phyloP scores from a whole-genome alignment of 2,797 vertebrate species.

The Dendrocincla fuliginosa region DNA sequence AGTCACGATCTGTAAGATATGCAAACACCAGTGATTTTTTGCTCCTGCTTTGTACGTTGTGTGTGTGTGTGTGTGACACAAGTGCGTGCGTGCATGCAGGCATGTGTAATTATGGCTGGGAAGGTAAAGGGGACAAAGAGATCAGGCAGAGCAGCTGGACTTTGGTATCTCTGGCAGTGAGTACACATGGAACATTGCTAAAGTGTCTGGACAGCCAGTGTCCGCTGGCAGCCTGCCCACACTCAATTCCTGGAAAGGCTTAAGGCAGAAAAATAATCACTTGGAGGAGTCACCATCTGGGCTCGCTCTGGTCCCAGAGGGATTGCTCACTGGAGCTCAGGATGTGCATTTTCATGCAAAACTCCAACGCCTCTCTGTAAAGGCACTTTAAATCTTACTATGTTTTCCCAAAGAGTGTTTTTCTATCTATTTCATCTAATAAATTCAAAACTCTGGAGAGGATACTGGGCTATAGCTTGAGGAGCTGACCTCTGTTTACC shows the following conservation, averaged over 20 bases:
- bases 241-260: slow-evolving; percentile 79
- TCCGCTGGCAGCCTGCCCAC: slow-evolving; percentile 70
- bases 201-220: slow-evolving; percentile 52
- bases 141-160: slow-evolving; percentile 47
- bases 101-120: background rate
- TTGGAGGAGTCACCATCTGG: slow-evolving; percentile 70
- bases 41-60: background rate
- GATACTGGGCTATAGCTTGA: background rate
- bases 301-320: slow-evolving; percentile 56
- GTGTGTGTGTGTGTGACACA: background rate
- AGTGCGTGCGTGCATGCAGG: background rate
- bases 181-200: slow-evolving; percentile 31
- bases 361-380: slow-evolving; percentile 33
- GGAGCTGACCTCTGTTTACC: background rate
- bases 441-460: background rate
- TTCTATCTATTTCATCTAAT: background rate
- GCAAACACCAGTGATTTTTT: background rate
- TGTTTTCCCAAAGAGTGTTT: background rate
- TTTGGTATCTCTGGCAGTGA: slow-evolving; percentile 32
- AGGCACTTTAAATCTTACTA: slow-evolving; percentile 12
- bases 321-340: slow-evolving; percentile 36
- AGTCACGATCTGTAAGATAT: fast-evolving
- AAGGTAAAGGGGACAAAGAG: slow-evolving; percentile 16
- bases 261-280: slow-evolving; percentile 72
- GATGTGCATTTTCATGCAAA: slow-evolving; percentile 54